Percentiles rank a stretch among this genome's conserved stretches.
These are phyloP conservation scores for Venusia cambrica DNA, from an alignment of 2,888 invertebrate genomes.

Conservation along the genomic window DNA sequence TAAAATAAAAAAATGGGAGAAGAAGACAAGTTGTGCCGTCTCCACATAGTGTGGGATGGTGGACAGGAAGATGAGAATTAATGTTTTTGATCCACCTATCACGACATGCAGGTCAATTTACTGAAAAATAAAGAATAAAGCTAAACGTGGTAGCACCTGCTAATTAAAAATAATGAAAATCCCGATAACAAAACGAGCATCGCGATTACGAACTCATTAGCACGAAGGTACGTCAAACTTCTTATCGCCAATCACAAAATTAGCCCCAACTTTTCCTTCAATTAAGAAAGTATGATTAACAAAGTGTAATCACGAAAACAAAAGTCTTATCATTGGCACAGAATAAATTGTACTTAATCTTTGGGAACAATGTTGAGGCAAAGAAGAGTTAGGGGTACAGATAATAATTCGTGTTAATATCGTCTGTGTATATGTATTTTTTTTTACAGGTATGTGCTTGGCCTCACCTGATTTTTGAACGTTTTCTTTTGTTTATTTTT, in stretches of 20 bases:
- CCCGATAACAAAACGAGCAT: slow-evolving; percentile 41
- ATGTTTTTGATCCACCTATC: too few species aligned
- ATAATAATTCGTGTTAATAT: slow-evolving; percentile 13
- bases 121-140: slow-evolving; percentile 8
- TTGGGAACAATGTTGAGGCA: slow-evolving; percentile 39
- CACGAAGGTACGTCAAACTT: slow-evolving; percentile 51
- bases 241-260: slow-evolving; percentile 70
- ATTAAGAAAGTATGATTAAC: slow-evolving; percentile 79
- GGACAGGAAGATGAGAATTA: too few species aligned
- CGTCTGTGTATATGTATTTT: too few species aligned
- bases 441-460: too few species aligned
- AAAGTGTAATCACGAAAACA: slow-evolving; percentile 76
- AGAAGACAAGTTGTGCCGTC: too few species aligned
- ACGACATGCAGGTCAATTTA: slow-evolving; percentile 1
- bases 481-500: too few species aligned
- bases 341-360: too few species aligned
- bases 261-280: slow-evolving; percentile 70
- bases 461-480: too few species aligned
- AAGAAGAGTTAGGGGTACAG: slow-evolving; percentile 18
- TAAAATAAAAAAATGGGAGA: too few species aligned
- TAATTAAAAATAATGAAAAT: slow-evolving; percentile 47
- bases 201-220: slow-evolving; percentile 62
- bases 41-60: too few species aligned
- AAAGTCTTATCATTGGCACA: slow-evolving; percentile 76
- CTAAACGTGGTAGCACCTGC: slow-evolving; percentile 24